These are phyloP conservation scores for Cassiopea andromeda DNA, from an alignment of 30 jellyfish, hydroid and myxozoan species.

Conservation along the genomic window DNA sequence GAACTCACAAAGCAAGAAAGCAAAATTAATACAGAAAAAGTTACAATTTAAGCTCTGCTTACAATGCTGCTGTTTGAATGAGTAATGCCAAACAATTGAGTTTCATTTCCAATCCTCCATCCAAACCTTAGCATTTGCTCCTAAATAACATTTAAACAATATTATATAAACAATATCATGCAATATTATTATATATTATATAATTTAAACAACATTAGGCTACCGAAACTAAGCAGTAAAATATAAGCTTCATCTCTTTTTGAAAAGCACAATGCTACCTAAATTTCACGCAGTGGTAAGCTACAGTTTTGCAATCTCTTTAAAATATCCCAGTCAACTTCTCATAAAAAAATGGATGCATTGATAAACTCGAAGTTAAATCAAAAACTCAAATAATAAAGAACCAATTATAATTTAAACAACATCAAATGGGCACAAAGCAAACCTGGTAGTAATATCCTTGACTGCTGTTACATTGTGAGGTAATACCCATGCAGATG, in stretches of 20 bases:
- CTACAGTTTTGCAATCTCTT: no score
- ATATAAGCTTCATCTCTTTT: no score
- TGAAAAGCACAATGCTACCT: no score
- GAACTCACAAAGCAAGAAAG: neutral
- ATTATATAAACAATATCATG: no score
- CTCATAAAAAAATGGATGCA: no score
- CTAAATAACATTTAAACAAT: neutral
- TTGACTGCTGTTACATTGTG: constrained; percentile 62
- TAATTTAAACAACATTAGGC: no score
- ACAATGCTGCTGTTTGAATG: constrained; percentile 50
- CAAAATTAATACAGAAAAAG: neutral
- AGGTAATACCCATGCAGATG: constrained; percentile 79
- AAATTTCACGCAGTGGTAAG: no score
- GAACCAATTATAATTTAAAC: neutral
- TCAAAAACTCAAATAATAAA: no score
- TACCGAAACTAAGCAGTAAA: no score
- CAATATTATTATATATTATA: no score
- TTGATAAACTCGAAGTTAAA: no score
- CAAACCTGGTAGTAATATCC: constrained; percentile 33
- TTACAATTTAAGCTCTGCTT: neutral
- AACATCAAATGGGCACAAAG: neutral
- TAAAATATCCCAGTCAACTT: no score
- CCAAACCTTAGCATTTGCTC: constrained; percentile 25
- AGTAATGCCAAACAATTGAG: neutral
- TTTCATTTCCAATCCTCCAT: constrained; percentile 55